Evolutionary conservation across 2,113 vertebrate genomes (phyloP), one percentile per base, ranked within the genome.

Genomic region (Cyphomyrus plagiostoma): DNA sequence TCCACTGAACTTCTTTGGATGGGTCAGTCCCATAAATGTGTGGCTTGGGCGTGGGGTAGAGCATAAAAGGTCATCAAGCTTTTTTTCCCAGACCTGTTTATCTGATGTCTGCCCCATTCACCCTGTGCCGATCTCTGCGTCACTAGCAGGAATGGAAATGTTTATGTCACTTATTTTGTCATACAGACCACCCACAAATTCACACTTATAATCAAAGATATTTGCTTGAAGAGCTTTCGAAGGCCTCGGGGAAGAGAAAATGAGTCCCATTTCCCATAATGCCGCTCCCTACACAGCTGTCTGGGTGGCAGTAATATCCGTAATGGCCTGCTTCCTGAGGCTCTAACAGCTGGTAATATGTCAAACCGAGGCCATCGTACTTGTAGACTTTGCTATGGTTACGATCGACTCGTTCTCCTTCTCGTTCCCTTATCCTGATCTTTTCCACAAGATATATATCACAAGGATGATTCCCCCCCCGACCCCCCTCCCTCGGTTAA

Each of bases 271-370:
- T 87, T 58, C 86, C 86, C 86, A 87, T 46, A 66, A 39, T 58
- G 21, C 56, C 0, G 50, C 49, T 66, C 39, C 82, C 74, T 52
- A 85, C 35, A 87, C 53, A 88, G 62, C 9, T 52, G 88, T 88
- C 89, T 89, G 86, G 86, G 45, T 56, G 35, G 83, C 53, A 86
- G 80, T 88, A 93, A 91, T 90, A 91, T 86, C 86, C 11, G 26
- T 89, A 89, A 91, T 89, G 23, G 56, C 30, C 86, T 23, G 80
- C 86, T 83, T 92, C 91, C 91, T 90, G 88, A 23, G 13, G 23
- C 90, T 62, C 49, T 66, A 89, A 77, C 89, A 53, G 6, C 42
- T 85, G 83, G 53, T 90, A 92, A 89, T 87, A 89, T 89, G 90
- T 88, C 89, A 89, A 89, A 52, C 70, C 88, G 77, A 91, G 89